phyloP scores from a whole-genome alignment of 2,888 invertebrate genomes.

The Drosophila histrio region DNA sequence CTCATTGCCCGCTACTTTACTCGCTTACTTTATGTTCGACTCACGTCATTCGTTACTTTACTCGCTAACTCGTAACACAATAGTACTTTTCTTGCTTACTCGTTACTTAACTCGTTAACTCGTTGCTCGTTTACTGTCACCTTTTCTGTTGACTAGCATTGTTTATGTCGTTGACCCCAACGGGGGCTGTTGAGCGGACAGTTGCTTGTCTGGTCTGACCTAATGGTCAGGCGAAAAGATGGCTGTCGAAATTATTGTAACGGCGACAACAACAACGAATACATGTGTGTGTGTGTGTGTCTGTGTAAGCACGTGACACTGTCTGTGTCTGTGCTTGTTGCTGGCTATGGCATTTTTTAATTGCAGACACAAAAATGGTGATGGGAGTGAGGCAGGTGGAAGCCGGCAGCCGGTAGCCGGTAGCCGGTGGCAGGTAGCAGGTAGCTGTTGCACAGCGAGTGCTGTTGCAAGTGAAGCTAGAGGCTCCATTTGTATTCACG shows the following conservation, averaged over 20 bases:
- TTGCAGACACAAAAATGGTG: slow-evolving; percentile 24
- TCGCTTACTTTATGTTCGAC: not conserved
- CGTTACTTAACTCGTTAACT: slow-evolving; percentile 15
- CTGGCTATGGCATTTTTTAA: slow-evolving; percentile 44
- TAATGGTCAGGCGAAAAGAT: slow-evolving; percentile 48
- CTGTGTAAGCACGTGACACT: slow-evolving; percentile 12
- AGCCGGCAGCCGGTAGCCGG: not conserved
- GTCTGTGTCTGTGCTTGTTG: slow-evolving; percentile 16
- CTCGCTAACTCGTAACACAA: not conserved
- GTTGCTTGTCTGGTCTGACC: not conserved
- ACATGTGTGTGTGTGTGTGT: slow-evolving; percentile 1
- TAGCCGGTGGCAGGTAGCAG: slow-evolving; percentile 4
- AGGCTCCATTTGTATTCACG: slow-evolving; percentile 54
- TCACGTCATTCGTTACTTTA: not conserved
- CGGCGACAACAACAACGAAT: slow-evolving; percentile 39
- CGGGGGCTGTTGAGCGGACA: not conserved
- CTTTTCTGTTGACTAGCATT: slow-evolving; percentile 21
- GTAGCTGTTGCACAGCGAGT: slow-evolving; percentile 4
- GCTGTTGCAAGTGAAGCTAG: slow-evolving; percentile 24
- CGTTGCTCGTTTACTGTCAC: slow-evolving; percentile 12
- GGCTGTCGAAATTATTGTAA: slow-evolving; percentile 63
- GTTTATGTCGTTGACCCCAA: slow-evolving; percentile 49
- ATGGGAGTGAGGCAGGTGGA: not conserved
- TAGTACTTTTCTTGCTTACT: not conserved
- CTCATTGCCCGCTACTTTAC: not conserved